Conservation (phyloP, 2,113 vertebrate genomes). For the Condylura cristata region DNA sequence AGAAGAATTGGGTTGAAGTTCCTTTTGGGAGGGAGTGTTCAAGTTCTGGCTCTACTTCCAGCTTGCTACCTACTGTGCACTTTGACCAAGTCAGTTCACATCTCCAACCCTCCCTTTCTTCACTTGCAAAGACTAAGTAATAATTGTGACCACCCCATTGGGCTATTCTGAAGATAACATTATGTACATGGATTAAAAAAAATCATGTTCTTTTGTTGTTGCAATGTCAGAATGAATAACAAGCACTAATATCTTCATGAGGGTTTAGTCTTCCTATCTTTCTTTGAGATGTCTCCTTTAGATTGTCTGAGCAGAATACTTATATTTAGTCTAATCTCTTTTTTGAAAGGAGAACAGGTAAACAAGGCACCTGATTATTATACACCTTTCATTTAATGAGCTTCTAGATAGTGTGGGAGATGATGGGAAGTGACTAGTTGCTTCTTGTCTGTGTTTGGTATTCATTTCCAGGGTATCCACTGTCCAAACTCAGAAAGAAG, state of each 20-base stretch:
- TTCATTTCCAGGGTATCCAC: not conserved
- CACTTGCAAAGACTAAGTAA: not conserved
- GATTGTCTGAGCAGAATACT: not conserved
- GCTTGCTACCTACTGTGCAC: not conserved
- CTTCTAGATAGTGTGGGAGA: not conserved
- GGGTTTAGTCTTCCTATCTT: not conserved
- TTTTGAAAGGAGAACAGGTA: not conserved
- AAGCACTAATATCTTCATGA: not conserved
- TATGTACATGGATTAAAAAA: not conserved
- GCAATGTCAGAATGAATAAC: not conserved
- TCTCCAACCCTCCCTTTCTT: not conserved
- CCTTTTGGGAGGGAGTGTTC: not conserved
- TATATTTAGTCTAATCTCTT: not conserved
- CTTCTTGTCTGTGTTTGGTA: not conserved
- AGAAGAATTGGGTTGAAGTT: not conserved
- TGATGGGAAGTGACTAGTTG: not conserved
- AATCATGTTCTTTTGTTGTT: not conserved
- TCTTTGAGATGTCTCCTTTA: conserved; percentile 40
- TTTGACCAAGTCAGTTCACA: not conserved
- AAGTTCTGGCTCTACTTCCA: not conserved
- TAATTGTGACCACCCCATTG: not conserved
- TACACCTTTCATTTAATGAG: not conserved
- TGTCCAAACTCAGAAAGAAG: not conserved
- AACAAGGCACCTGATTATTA: not conserved
- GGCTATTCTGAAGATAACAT: not conserved